Evolutionary conservation across 2,113 vertebrate genomes (phyloP).

Genomic region (Mirza zaza): DNA sequence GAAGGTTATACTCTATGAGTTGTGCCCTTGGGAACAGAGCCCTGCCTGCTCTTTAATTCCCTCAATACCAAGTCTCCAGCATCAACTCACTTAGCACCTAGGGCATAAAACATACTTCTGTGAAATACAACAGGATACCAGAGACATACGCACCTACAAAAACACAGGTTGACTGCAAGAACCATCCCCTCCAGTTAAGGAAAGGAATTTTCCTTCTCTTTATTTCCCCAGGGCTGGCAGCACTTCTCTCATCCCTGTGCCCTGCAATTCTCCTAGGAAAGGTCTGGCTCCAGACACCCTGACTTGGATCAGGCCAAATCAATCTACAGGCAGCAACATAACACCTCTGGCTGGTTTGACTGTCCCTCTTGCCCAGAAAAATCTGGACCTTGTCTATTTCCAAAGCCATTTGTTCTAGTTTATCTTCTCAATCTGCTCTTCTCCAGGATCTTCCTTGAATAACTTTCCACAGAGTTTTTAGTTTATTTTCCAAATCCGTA

Average conservation of each 20-base stretch:
- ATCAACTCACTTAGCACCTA: neutral
- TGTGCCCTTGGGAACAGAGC: conserved; percentile 33
- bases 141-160: neutral
- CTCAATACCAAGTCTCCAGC: neutral
- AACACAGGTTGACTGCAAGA: neutral
- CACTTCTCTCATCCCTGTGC: neutral
- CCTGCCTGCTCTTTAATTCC: neutral
- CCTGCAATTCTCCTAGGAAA: neutral
- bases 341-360: neutral
- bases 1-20: neutral
- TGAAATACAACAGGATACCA: neutral
- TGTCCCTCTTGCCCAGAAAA: neutral
- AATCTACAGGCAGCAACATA: neutral
- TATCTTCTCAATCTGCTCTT: neutral
- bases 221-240: neutral
- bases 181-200: neutral
- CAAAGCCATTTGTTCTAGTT: neutral
- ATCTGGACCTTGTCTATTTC: neutral
- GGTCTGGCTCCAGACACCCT: neutral
- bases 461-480: neutral
- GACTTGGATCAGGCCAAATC: neutral
- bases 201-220: neutral
- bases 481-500: neutral
- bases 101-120: neutral
- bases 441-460: neutral